Conservation (phyloP, 1,140 invertebrate species). For the Lerema accius region DNA sequence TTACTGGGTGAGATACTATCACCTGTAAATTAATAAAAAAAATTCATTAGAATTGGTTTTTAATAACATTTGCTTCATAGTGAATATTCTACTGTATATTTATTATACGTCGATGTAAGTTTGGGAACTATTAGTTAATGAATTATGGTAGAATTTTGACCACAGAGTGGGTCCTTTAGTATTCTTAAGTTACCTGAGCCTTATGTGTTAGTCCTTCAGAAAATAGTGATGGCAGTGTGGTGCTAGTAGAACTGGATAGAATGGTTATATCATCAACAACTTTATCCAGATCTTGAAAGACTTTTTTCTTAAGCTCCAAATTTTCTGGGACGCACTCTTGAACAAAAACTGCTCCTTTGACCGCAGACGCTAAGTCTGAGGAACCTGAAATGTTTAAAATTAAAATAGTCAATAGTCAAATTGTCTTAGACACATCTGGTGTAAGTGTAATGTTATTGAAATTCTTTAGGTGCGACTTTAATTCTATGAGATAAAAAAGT, state of each 20-base stretch:
- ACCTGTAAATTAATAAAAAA: conserved; percentile 61
- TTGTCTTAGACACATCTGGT: too few relatives aligned
- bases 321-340: conserved; percentile 97
- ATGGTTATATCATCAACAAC: conserved; percentile 89
- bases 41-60: too few relatives aligned
- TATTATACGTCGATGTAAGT: too few relatives aligned
- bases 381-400: conserved; percentile 82
- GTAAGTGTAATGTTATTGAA: too few relatives aligned
- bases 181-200: conserved; percentile 84
- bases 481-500: too few relatives aligned
- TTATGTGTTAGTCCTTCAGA: conserved; percentile 91
- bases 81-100: too few relatives aligned
- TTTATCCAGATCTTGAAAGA: conserved; percentile 91
- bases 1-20: conserved; percentile 94
- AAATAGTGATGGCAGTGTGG: conserved; percentile 93
- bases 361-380: conserved; percentile 85
- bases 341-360: conserved; percentile 89
- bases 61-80: too few relatives aligned
- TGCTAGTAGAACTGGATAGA: conserved; percentile 95
- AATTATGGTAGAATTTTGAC: too few relatives aligned
- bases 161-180: too few relatives aligned
- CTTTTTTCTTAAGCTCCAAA: conserved; percentile 91
- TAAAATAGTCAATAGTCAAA: too few relatives aligned
- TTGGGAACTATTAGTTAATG: too few relatives aligned
- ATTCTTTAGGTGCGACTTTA: too few relatives aligned